Evolutionary conservation across 92 coral and sea anemone genomes (phyloP).

Genomic region (Zoanthus solanderi): DNA sequence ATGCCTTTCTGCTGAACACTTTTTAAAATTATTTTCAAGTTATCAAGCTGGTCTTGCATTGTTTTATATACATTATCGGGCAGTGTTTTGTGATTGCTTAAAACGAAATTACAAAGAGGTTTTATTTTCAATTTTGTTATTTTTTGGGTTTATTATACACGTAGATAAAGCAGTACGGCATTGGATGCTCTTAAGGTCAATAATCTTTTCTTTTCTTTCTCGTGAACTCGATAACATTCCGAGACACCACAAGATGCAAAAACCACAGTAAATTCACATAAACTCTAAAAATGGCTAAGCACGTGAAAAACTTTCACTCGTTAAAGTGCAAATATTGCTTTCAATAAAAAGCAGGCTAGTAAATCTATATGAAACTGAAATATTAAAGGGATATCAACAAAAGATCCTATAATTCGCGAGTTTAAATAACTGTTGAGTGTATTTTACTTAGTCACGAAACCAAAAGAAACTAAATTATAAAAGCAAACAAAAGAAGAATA

Average conservation of each 20-base stretch:
- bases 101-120: background rate
- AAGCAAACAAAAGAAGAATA: background rate
- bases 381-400: background rate
- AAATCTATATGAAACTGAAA: background rate
- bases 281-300: background rate
- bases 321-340: background rate
- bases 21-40: background rate
- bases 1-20: constrained; percentile 24
- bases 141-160: background rate
- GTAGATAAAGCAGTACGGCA: constrained; percentile 17
- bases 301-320: background rate
- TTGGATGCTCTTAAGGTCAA: constrained; percentile 17
- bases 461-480: background rate
- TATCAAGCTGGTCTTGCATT: constrained; percentile 41
- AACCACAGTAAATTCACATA: constrained; percentile 19
- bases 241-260: background rate
- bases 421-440: background rate
- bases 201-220: background rate
- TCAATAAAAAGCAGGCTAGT: background rate
- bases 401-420: background rate
- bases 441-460: background rate
- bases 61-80: background rate
- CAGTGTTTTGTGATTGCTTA: background rate
- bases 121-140: background rate
- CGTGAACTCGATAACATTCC: background rate